Evolutionary conservation across 2,113 vertebrate genomes (phyloP).

Genomic region (Verasper variegatus): DNA sequence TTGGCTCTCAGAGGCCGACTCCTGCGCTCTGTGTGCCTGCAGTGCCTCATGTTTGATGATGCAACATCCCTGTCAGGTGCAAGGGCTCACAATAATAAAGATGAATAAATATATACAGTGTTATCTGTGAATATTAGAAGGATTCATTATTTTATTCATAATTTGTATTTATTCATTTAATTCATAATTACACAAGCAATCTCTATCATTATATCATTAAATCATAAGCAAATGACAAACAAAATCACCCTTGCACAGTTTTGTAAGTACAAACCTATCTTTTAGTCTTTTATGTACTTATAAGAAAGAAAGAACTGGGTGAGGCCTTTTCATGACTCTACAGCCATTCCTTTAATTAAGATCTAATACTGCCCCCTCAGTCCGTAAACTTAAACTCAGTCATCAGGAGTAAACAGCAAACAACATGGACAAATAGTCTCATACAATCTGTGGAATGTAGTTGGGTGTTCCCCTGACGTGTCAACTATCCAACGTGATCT

Average conservation of each 20-base stretch:
- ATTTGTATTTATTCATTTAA: neutral
- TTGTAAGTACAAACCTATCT: constrained; percentile 6
- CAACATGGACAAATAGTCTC: constrained; percentile 2
- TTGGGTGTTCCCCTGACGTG: neutral
- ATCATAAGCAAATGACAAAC: neutral
- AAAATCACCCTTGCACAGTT: constrained; percentile 39
- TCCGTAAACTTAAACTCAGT: constrained; percentile 6
- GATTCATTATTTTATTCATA: constrained; percentile 1
- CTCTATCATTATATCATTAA: constrained; percentile 43
- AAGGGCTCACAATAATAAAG: neutral
- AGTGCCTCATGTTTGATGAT: neutral
- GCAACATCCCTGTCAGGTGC: constrained; percentile 24
- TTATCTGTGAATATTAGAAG: constrained; percentile 14
- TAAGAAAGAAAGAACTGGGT: neutral
- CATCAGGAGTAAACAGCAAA: constrained; percentile 13
- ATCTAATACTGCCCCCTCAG: neutral
- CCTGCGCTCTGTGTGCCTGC: constrained; percentile 13
- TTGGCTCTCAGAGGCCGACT: constrained; percentile 32
- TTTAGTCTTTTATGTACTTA: constrained; percentile 12
- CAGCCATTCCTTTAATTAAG: constrained; percentile 6
- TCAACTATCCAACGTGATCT: constrained; percentile 23
- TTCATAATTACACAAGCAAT: constrained; percentile 40
- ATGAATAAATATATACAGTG: neutral
- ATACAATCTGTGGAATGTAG: constrained; percentile 28
- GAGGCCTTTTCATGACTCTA: constrained; percentile 10